A percentile compares a stretch with the other conserved stretches of the same genome.
phyloP scores from a whole-genome alignment of 2,113 vertebrate species.

The Sclerurus mexicanus region DNA sequence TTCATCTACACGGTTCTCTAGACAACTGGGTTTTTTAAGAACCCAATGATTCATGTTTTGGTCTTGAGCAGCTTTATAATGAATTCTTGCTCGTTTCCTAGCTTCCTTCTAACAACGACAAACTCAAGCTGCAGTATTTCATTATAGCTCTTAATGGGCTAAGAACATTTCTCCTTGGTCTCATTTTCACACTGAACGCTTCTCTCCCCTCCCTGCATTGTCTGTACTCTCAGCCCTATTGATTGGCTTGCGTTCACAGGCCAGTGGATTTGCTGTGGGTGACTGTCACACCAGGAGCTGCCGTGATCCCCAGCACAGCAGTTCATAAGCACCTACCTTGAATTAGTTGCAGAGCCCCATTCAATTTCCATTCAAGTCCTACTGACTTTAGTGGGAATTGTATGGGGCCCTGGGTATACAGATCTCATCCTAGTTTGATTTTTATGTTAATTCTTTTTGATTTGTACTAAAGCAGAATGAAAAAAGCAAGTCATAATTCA shows the following conservation, averaged over 20 bases:
- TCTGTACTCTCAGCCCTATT: neutral
- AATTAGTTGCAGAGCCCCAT: neutral
- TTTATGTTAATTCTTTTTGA: neutral
- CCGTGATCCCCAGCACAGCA: neutral
- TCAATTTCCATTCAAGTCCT: neutral
- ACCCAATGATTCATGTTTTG: conserved; percentile 48
- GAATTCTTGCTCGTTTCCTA: conserved; percentile 53
- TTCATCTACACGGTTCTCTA: conserved; percentile 42
- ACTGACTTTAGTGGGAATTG: neutral
- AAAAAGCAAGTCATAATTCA: neutral
- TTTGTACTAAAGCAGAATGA: neutral
- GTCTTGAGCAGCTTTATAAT: conserved; percentile 48
- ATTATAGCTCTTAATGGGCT: conserved; percentile 32
- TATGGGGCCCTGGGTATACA: neutral
- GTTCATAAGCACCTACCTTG: neutral
- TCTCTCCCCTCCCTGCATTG: neutral
- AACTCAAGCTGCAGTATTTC: conserved; percentile 51
- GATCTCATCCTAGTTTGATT: neutral
- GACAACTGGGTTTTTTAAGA: conserved; percentile 52
- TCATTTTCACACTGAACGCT: neutral
- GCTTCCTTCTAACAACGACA: conserved; percentile 17
- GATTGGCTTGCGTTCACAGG: neutral
- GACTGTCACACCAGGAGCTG: neutral
- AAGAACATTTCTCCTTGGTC: neutral
- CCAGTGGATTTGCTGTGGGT: neutral